Base-by-base conservation (phyloP, 2,113 vertebrate genomes). In the Crotalus viridis region DNA sequence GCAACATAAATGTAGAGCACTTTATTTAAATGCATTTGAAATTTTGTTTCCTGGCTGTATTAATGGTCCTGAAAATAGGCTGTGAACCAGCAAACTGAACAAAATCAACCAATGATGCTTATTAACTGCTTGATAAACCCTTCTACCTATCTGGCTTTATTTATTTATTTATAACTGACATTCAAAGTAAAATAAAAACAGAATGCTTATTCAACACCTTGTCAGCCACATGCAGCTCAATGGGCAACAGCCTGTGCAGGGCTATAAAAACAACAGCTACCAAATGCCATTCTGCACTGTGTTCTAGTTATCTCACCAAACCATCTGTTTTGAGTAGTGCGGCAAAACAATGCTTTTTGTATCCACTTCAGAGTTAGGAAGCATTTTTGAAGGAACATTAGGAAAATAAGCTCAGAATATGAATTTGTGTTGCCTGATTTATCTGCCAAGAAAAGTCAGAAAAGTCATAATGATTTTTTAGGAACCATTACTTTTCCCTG, bases 321-420 rank as follows among this genome's bases (percentile, higher is more conserved):
- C 8, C 43, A 51, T 69, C 54, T 56, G 51, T 89, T 89, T 92
- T 89, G 17, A 59, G 1, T 26, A 15, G 24, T 48, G 26, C 9
- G n/a, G 26, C 5, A 89, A n/a, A 85, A n/a, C 3, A 48, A 43
- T 43, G 39, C 39, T 85, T 89, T 48, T 19, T 57, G 87, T 85
- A 92, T n/a, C n/a, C 46, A 43, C 54, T 92, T 52, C 52, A 54
- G 88, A 92, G 21, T 28, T 89, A 74, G 48, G 92, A 59, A 92
- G 33, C 43, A 39, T 33, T 54, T 89, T 61, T 89, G 88, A 59
- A 89, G 57, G 19, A 33, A 57, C 24, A n/a, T 69, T 56, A 89
- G 24, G 59, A 55, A 85, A 89, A n/a, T 85, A 92, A 52, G 28
- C 51, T 54, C 28, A 74, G 48, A 90, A 28, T 2, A 52, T 69